Evolutionary conservation across 1,140 invertebrate species (phyloP).

Genomic region (Bombus pascuorum): DNA sequence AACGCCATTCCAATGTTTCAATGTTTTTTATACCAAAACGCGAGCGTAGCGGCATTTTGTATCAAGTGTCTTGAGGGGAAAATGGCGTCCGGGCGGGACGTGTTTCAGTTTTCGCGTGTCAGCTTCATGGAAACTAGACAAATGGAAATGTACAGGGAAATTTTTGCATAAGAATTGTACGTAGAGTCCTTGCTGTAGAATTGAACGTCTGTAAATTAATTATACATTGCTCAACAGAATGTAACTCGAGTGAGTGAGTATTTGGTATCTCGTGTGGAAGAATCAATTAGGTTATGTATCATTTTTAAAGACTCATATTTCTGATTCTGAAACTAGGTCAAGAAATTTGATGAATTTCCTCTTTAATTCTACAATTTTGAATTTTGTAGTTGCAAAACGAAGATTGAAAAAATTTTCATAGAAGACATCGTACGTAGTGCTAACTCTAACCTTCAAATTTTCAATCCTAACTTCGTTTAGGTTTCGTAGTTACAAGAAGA

Average conservation of each 20-base stretch:
- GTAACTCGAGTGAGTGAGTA: neutral
- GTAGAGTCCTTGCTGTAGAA: neutral
- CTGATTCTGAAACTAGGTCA: too few species aligned
- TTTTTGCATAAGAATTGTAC: neutral
- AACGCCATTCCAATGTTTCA: constrained; percentile 78
- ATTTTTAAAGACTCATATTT: neutral
- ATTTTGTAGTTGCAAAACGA: too few species aligned
- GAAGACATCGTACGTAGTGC: neutral
- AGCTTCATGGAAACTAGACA: neutral
- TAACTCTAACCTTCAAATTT: neutral
- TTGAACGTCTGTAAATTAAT: neutral
- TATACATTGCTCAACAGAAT: neutral
- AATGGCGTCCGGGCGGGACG: neutral
- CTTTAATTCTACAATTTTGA: too few species aligned
- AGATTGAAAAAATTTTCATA: too few species aligned
- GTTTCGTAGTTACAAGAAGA: too few species aligned
- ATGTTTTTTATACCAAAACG: constrained; percentile 78
- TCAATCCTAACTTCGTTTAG: too few species aligned
- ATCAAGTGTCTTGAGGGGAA: constrained; percentile 76
- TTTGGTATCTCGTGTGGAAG: neutral
- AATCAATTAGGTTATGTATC: neutral
- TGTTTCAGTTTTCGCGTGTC: constrained; percentile 3
- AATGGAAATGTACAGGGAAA: neutral
- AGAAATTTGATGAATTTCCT: too few species aligned
- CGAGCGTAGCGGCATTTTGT: constrained; percentile 75